These are phyloP conservation scores for Bombus turneri DNA, from an alignment of 1,140 invertebrate genomes.

Conservation along the genomic window DNA sequence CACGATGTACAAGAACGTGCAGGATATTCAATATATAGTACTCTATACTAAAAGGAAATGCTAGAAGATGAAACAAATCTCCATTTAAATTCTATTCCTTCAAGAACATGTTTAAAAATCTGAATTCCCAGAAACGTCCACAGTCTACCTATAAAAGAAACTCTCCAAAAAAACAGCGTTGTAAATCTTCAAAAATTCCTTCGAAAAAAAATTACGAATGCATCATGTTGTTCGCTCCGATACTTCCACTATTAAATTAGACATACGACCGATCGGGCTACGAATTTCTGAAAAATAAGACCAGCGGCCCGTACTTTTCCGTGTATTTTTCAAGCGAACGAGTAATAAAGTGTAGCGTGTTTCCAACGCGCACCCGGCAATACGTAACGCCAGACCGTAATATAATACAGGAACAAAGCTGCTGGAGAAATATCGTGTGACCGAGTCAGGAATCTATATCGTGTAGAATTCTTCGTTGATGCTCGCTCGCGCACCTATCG, in stretches of 20 bases:
- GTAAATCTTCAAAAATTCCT: background rate
- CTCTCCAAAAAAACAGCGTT: background rate
- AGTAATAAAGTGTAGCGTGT: constrained; percentile 60
- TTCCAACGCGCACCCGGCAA: constrained; percentile 20
- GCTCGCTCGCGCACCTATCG: constrained; percentile 24
- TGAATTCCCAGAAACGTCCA: background rate
- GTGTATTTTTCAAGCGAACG: constrained; percentile 53
- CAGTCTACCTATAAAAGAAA: background rate
- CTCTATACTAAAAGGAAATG: background rate
- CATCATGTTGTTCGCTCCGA: background rate
- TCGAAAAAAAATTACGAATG: background rate
- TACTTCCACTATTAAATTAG: background rate
- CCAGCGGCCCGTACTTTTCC: constrained; percentile 7
- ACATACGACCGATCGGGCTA: background rate
- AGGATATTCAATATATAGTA: background rate
- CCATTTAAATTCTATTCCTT: background rate
- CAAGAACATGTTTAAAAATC: too few species aligned
- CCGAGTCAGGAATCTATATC: constrained; percentile 59
- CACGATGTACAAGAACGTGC: background rate
- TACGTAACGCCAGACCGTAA: constrained; percentile 61
- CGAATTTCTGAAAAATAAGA: constrained; percentile 5
- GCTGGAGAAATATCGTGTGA: constrained; percentile 66
- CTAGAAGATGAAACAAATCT: background rate
- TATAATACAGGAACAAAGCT: constrained; percentile 67
- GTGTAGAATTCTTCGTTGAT: constrained; percentile 55